Conservation (phyloP, 2,888 invertebrate species). For the Strigamia maritima region DNA sequence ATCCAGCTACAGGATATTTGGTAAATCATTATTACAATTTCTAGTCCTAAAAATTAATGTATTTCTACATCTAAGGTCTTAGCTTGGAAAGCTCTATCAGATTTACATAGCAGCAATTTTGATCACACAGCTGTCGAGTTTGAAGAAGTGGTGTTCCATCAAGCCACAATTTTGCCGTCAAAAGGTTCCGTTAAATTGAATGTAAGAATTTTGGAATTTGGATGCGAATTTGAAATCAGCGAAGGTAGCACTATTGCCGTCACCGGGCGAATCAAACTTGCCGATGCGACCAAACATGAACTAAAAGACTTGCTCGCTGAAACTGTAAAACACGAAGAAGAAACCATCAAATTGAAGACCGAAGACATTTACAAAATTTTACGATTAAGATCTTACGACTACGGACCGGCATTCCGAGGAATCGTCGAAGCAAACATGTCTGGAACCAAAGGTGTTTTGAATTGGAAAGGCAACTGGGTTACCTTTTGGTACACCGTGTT, state of each 20-base stretch:
- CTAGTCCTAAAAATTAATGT: too few relatives aligned
- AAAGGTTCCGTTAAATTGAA: slow-evolving; percentile 70
- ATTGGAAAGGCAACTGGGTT: slow-evolving; percentile 90
- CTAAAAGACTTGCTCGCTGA: slow-evolving; percentile 53
- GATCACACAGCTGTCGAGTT: slow-evolving; percentile 80
- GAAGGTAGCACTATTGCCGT: slow-evolving; percentile 81
- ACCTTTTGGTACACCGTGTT: slow-evolving; percentile 94
- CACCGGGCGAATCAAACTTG: slow-evolving; percentile 69
- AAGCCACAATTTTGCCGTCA: slow-evolving; percentile 89
- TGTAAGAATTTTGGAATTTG: slow-evolving; percentile 76
- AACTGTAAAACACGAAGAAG: not conserved
- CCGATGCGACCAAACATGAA: too few relatives aligned
- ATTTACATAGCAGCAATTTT: slow-evolving; percentile 67
- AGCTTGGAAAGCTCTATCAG: slow-evolving; percentile 83
- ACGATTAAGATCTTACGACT: slow-evolving; percentile 80
- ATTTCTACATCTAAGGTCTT: too few relatives aligned
- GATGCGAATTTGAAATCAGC: slow-evolving; percentile 82
- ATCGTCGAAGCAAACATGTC: slow-evolving; percentile 69
- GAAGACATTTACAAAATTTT: slow-evolving; percentile 83
- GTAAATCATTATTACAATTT: too few relatives aligned
- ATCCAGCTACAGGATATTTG: slow-evolving; percentile 82
- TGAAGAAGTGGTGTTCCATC: slow-evolving; percentile 84
- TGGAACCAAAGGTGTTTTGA: slow-evolving; percentile 66
- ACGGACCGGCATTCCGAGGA: slow-evolving; percentile 76
- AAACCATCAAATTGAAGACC: slow-evolving; percentile 53